Conservation (phyloP, 30 jellyfish, hydroid and myxozoan genomes). For the Hydra vulgaris region DNA sequence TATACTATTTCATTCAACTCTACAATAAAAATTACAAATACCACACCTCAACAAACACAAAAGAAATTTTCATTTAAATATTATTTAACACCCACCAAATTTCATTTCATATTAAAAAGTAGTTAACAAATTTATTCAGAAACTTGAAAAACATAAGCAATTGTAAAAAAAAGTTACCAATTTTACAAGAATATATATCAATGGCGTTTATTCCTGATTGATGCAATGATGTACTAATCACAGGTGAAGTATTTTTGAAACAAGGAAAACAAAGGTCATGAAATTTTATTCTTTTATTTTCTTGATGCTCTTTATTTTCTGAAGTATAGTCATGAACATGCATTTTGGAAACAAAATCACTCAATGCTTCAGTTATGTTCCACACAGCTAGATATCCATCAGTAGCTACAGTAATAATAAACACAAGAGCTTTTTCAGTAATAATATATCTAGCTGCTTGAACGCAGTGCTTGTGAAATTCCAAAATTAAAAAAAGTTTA, state of each 20-base stretch:
- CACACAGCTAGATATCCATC: slow-evolving; percentile 77
- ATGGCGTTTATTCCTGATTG: slow-evolving; percentile 69
- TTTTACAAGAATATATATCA: slow-evolving; percentile 12
- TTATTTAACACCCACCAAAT: no score
- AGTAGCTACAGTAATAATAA: slow-evolving; percentile 52
- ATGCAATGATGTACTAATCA: slow-evolving; percentile 37
- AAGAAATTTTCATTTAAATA: no score
- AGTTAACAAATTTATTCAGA: no score
- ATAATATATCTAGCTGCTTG: slow-evolving; percentile 31
- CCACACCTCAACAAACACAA: no score
- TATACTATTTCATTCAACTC: no score
- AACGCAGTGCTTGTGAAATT: slow-evolving; percentile 48
- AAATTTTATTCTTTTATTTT: slow-evolving; percentile 4
- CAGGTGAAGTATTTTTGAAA: background rate
- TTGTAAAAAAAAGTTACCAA: slow-evolving; percentile 10
- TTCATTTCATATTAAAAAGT: no score
- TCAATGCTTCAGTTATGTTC: slow-evolving; percentile 28
- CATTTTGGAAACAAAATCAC: no score
- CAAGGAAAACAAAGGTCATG: slow-evolving; percentile 7
- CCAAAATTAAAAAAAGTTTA: no score
- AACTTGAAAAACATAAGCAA: no score
- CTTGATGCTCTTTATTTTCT: background rate
- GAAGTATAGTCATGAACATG: background rate
- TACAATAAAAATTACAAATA: no score
- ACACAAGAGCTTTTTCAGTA: background rate